Percentiles rank a stretch among this genome's conserved stretches.
These are phyloP conservation scores for Brachyhypopomus occidentalis DNA, from an alignment of 2,113 vertebrate genomes.

Conservation along the genomic window DNA sequence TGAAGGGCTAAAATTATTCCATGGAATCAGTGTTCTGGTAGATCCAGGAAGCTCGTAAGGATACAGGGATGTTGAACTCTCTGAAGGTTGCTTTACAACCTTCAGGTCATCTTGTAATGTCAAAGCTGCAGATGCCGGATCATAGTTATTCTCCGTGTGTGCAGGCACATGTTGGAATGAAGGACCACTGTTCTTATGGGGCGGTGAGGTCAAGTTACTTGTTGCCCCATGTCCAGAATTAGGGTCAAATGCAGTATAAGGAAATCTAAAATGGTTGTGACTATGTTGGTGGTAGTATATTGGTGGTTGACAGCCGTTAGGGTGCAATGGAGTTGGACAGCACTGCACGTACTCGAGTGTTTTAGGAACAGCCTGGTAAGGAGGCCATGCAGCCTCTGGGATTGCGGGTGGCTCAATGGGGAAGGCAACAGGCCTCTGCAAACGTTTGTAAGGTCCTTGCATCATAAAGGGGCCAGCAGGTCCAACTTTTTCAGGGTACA, in stretches of 20 bases:
- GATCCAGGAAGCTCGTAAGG: not conserved
- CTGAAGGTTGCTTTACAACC: not conserved
- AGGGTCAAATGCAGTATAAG: not conserved
- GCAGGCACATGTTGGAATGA: not conserved
- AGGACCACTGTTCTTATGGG: not conserved
- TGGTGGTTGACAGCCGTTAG: constrained; percentile 63
- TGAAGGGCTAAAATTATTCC: not conserved
- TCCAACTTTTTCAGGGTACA: too few species aligned
- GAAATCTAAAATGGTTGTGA: constrained; percentile 57
- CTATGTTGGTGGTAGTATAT: constrained; percentile 66
- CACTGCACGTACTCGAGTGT: not conserved
- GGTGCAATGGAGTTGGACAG: constrained; percentile 48
- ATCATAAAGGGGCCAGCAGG: not conserved
- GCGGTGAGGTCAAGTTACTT: not conserved
- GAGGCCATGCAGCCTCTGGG: not conserved
- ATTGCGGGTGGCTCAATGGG: not conserved
- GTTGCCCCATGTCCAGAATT: not conserved
- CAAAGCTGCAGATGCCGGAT: not conserved
- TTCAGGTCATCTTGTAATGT: not conserved
- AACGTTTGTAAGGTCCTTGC: not conserved
- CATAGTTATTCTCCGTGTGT: not conserved
- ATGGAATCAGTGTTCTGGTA: not conserved
- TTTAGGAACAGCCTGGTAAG: not conserved
- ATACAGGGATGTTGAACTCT: not conserved
- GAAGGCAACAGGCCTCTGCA: not conserved